Base-by-base conservation (phyloP, 2,113 vertebrate species). In the Apteryx mantelli region DNA sequence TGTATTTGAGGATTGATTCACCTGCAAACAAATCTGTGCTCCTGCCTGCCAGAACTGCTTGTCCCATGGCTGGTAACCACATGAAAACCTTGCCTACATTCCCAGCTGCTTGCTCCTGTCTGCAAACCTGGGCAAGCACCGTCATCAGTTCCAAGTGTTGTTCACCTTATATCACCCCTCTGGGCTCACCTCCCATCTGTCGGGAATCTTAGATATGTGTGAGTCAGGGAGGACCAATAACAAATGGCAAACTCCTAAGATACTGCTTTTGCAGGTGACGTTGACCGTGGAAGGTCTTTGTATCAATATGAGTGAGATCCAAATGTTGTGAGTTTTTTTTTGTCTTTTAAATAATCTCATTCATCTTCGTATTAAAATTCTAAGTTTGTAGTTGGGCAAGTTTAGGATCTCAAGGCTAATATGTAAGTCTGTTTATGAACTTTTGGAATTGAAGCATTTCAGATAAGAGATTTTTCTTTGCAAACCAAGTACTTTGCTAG, bases 61-160 rank as follows among this genome's bases (percentile, higher is more conserved):
- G 91, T 94, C 93, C 88, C 25, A 0, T 81, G 93, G 82, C 82
- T 0, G 34, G 60, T 78, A 93, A 96, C 79, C 78, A 68, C 82
- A 52, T 4, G 4, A 81, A 90, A 89, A 46, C 68, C 71, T 91
- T 88, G 82, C 85, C 64, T 83, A 2, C 91, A 88, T 96, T 97
- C 95, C 87, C 95, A 97, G 86, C 93, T 97, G 94, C 95, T 97
- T 19, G 2, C n/a, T 97, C n/a, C 94, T 68, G 38, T 97, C 91
- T 95, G 22, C 92, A 93, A 6, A 96, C 69, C 86, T 42, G 42
- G 92, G 76, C 95, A 89, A 94, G 55, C 86, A 84, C 86, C 7
- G 1, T 94, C 50, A 86, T 32, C 66, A 22, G 60, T 87, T 95
- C 86, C 79, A 75, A 83, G 24, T 83, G 73, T 28, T 81, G 53